A percentile compares a stretch with the other conserved stretches of the same genome.
Evolutionary conservation across 2,113 vertebrate genomes (phyloP).

Genomic region (Perca flavescens): DNA sequence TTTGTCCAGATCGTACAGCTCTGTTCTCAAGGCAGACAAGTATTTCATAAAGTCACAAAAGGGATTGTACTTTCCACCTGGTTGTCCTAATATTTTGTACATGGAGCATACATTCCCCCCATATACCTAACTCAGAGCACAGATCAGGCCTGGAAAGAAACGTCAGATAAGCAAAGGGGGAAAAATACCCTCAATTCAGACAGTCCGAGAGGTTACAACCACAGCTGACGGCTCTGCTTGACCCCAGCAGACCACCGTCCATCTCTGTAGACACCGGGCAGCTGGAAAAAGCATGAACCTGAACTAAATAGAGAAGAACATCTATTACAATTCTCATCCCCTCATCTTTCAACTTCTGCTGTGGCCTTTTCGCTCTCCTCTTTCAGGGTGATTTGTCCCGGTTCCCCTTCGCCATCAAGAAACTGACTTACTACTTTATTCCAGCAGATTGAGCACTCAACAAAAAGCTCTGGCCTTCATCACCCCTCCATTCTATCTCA

Average conservation of each 20-base stretch:
- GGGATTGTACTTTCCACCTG: not conserved
- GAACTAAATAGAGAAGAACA: slow-evolving; percentile 75
- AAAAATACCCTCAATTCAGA: slow-evolving; percentile 47
- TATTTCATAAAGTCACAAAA: not conserved
- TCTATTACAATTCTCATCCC: slow-evolving; percentile 69
- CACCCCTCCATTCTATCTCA: slow-evolving; percentile 47
- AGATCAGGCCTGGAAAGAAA: slow-evolving; percentile 41
- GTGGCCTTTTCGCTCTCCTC: slow-evolving; percentile 70
- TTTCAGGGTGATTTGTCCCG: slow-evolving; percentile 69
- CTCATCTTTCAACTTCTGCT: slow-evolving; percentile 75
- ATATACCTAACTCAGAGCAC: slow-evolving; percentile 47
- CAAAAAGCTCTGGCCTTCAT: slow-evolving; percentile 65
- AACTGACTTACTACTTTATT: slow-evolving; percentile 68
- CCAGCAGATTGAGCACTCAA: slow-evolving; percentile 72
- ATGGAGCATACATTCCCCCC: not conserved
- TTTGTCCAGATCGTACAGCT: not conserved
- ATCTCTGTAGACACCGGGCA: slow-evolving; percentile 53
- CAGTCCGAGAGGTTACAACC: slow-evolving; percentile 58
- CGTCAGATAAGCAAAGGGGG: slow-evolving; percentile 33
- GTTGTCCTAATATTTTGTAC: slow-evolving; percentile 18
- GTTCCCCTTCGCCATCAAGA: slow-evolving; percentile 62
- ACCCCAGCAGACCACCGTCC: slow-evolving; percentile 57
- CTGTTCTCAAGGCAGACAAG: not conserved
- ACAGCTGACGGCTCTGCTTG: slow-evolving; percentile 65
- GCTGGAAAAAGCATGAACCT: slow-evolving; percentile 57